Evolutionary conservation across 2,113 vertebrate species (phyloP).

Genomic region (Steatornis caripensis): DNA sequence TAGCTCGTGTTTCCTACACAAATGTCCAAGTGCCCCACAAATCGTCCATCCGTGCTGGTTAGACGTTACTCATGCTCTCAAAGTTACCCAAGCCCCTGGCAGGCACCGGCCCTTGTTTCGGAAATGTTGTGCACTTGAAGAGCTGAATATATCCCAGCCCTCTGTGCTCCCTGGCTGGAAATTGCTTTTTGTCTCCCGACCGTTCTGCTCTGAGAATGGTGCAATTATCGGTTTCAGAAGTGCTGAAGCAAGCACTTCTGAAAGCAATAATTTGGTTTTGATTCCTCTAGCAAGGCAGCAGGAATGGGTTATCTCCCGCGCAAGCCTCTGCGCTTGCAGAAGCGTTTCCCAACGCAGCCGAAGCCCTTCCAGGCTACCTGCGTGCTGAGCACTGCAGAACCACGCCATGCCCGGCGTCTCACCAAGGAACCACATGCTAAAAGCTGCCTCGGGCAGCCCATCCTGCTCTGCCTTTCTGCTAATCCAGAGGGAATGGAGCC

Average conservation of each 20-base stretch:
- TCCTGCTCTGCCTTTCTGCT: not conserved
- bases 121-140: not conserved
- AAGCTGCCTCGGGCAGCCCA: not conserved
- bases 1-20: not conserved
- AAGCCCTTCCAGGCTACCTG: not conserved
- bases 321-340: accelerated
- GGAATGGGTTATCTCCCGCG: accelerated
- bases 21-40: not conserved
- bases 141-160: not conserved
- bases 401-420: accelerated
- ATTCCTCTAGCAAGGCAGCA: not conserved
- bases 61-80: not conserved
- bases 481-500: not conserved
- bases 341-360: not conserved
- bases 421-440: accelerated
- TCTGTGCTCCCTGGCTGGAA: accelerated
- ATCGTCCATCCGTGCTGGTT: accelerated
- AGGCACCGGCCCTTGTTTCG: not conserved
- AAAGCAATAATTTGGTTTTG: not conserved
- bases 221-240: not conserved
- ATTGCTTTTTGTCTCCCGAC: not conserved
- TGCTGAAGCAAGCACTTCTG: not conserved
- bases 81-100: not conserved
- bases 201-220: accelerated
- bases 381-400: accelerated